Conservation (phyloP, 2,797 vertebrate species). For the Aulostomus chinensis region DNA sequence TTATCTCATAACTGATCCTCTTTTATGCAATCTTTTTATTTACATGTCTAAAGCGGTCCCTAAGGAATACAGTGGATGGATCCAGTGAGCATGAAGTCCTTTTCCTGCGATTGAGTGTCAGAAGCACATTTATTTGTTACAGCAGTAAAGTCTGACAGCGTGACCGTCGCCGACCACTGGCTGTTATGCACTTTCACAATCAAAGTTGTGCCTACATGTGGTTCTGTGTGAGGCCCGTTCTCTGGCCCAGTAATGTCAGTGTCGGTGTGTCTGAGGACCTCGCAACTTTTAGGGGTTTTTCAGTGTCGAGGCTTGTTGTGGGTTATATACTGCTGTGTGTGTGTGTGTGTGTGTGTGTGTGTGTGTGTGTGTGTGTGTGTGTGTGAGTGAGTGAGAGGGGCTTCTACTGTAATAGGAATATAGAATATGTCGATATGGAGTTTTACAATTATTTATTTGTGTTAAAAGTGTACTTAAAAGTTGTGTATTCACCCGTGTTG, state of each 20-base stretch:
- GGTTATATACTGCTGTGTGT: no score
- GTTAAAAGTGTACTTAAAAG: slow-evolving; percentile 73
- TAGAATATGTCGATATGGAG: slow-evolving; percentile 32
- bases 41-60: background rate
- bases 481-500: slow-evolving; percentile 43
- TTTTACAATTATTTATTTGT: slow-evolving; percentile 65
- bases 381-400: slow-evolving; percentile 28
- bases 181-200: slow-evolving; percentile 60
- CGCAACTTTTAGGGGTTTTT: slow-evolving; percentile 15
- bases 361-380: slow-evolving; percentile 19
- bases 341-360: no score
- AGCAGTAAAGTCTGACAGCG: no score
- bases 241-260: slow-evolving; percentile 11
- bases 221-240: slow-evolving; percentile 30
- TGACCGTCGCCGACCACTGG: slow-evolving; percentile 17
- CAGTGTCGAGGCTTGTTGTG: no score
- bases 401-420: no score
- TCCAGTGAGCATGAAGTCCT: background rate
- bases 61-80: background rate
- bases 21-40: no score
- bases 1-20: no score
- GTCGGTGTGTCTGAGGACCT: slow-evolving; percentile 19
- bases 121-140: background rate
- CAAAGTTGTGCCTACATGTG: slow-evolving; percentile 53
- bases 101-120: slow-evolving; percentile 1